A percentile compares a stretch with the other conserved stretches of the same genome.
Evolutionary conservation across 2,888 invertebrate genomes (phyloP).

Genomic region (Hydriomena furcata): DNA sequence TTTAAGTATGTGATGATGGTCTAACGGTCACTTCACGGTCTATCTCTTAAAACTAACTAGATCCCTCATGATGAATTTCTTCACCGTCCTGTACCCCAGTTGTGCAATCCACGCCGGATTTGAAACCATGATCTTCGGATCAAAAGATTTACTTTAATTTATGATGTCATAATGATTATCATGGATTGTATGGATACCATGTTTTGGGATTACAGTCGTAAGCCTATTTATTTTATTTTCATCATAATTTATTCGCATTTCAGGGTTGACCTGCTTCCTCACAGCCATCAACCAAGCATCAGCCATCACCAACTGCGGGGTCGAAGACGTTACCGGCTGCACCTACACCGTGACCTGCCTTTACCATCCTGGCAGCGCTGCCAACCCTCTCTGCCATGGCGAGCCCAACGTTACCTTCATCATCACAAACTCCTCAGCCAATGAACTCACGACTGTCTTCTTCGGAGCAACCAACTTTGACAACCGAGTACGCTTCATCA

Average conservation of each 20-base stretch:
- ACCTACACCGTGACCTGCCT: conserved; percentile 55
- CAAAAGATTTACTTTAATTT: too few relatives aligned
- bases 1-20: too few relatives aligned
- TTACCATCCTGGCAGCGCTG: conserved; percentile 43
- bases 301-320: conserved; percentile 42
- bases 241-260: conserved; percentile 20
- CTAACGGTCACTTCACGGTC: too few relatives aligned
- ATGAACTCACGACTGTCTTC: conserved; percentile 48
- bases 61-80: too few relatives aligned
- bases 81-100: too few relatives aligned
- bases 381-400: conserved; percentile 46
- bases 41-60: too few relatives aligned
- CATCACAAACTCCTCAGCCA: conserved; percentile 43
- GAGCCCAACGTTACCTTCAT: conserved; percentile 54
- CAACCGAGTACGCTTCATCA: conserved; percentile 55
- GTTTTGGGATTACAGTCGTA: too few relatives aligned
- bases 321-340: conserved; percentile 43
- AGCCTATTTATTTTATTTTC: neutral
- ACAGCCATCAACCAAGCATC: conserved; percentile 20
- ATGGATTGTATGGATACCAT: too few relatives aligned
- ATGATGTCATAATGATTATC: too few relatives aligned
- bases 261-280: conserved; percentile 38
- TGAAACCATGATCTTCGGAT: too few relatives aligned
- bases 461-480: conserved; percentile 72
- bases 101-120: too few relatives aligned